Conservation (phyloP, 1,140 invertebrate genomes). For the Anadara kagoshimensis region DNA sequence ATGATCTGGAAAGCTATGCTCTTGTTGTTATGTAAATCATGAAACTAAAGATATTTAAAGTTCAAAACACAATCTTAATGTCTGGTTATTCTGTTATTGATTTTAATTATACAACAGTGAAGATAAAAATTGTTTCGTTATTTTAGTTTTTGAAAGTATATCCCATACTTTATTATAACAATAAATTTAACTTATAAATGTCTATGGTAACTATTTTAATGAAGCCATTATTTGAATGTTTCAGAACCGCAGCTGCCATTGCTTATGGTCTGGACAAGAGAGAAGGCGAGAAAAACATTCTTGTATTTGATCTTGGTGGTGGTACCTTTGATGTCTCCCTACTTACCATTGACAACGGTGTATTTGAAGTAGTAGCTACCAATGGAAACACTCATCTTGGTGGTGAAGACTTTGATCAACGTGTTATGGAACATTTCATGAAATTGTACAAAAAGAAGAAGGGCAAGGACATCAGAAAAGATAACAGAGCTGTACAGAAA, state of each 20-base stretch:
- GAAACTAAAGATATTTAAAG: too few species aligned
- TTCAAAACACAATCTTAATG: too few species aligned
- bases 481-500: conserved; percentile 96
- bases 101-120: too few species aligned
- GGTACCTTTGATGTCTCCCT: conserved; percentile 99
- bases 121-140: too few species aligned
- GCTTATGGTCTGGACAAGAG: conserved; percentile 99
- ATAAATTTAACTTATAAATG: too few species aligned
- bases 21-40: too few species aligned
- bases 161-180: too few species aligned
- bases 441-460: conserved; percentile 99
- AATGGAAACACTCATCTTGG: conserved; percentile 97
- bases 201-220: too few species aligned
- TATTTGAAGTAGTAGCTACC: conserved; percentile 92
- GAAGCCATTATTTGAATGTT: too few species aligned
- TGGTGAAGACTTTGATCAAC: conserved; percentile 98
- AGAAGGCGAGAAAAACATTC: conserved; percentile 96
- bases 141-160: too few species aligned
- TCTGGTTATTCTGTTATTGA: too few species aligned
- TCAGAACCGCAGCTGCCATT: conserved; percentile 95
- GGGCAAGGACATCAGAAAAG: conserved; percentile 95
- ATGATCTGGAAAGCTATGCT: too few species aligned
- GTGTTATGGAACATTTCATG: conserved; percentile 98
- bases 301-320: conserved; percentile 99
- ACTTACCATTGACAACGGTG: conserved; percentile 98